Percentiles rank a stretch among this genome's conserved stretches.
phyloP scores from a whole-genome alignment of 2,888 invertebrate genomes.

The Drosophila cognata region DNA sequence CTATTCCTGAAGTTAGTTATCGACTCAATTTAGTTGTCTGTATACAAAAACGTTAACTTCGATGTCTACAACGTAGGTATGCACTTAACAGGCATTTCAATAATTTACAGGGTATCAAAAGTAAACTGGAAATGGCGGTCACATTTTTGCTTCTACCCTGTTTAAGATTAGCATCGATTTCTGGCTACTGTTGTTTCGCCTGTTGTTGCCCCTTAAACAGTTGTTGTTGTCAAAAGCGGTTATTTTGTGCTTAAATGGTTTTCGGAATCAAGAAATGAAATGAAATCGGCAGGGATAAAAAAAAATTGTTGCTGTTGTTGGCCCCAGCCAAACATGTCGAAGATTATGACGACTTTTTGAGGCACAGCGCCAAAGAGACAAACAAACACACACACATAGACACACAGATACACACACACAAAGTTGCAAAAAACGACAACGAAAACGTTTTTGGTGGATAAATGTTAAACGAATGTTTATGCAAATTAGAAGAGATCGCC shows the following conservation, averaged over 20 bases:
- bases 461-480: slow-evolving; percentile 82
- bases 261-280: slow-evolving; percentile 66
- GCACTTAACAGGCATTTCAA: neutral
- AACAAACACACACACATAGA: slow-evolving; percentile 22
- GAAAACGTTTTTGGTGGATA: slow-evolving; percentile 80
- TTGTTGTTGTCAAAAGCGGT: slow-evolving; percentile 68
- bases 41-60: neutral
- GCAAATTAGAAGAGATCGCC: slow-evolving; percentile 82
- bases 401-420: slow-evolving; percentile 8
- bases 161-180: slow-evolving; percentile 69
- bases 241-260: slow-evolving; percentile 72
- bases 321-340: slow-evolving; percentile 60
- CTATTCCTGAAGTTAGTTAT: neutral
- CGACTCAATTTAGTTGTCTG: neutral
- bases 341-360: slow-evolving; percentile 76
- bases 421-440: slow-evolving; percentile 52
- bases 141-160: slow-evolving; percentile 56
- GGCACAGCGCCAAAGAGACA: slow-evolving; percentile 33
- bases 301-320: slow-evolving; percentile 34
- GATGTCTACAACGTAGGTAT: neutral
- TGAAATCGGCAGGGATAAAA: slow-evolving; percentile 59
- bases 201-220: slow-evolving; percentile 39
- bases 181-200: slow-evolving; percentile 61
- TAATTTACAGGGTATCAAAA: slow-evolving; percentile 49
- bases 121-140: slow-evolving; percentile 58